phyloP scores from a whole-genome alignment of 2,888 invertebrate species.

The Aphodius granarius region DNA sequence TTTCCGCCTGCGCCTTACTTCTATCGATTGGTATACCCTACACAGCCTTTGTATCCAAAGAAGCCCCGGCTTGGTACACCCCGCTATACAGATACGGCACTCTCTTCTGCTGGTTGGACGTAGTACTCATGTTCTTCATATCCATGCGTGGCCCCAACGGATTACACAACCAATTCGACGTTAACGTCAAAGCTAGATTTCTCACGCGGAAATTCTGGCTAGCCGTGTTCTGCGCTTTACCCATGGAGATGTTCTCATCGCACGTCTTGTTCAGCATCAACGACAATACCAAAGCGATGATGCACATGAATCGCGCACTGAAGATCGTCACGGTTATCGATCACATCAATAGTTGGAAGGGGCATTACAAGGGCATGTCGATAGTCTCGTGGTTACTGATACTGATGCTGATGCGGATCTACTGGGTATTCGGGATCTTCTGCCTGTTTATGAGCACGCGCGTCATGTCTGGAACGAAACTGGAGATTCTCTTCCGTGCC shows the following conservation, averaged over 20 bases:
- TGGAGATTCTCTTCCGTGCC: neutral
- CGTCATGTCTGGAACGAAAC: neutral
- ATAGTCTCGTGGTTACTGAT: constrained; percentile 12
- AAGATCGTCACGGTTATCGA: constrained; percentile 20
- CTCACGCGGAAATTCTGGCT: constrained; percentile 1
- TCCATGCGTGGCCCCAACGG: constrained; percentile 2
- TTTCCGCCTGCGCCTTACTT: constrained; percentile 17
- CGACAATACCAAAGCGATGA: neutral
- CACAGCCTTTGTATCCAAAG: constrained; percentile 22
- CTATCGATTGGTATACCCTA: constrained; percentile 17
- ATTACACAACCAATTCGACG: neutral
- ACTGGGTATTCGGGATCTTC: constrained; percentile 8
- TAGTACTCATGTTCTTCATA: constrained; percentile 24
- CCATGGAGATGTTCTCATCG: constrained; percentile 25
- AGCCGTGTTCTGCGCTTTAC: constrained; percentile 25
- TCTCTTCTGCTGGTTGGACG: constrained; percentile 18
- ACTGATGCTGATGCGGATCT: constrained; percentile 9
- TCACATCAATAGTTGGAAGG: constrained; percentile 6
- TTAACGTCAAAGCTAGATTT: constrained; percentile 22
- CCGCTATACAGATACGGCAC: constrained; percentile 1
- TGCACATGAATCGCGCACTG: constrained; percentile 26
- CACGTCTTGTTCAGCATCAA: constrained; percentile 10
- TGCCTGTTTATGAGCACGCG: neutral
- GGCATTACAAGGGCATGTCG: constrained; percentile 8
- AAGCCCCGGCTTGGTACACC: constrained; percentile 1